Conservation (phyloP, 2,797 vertebrate genomes). For the Fratercula arctica region DNA sequence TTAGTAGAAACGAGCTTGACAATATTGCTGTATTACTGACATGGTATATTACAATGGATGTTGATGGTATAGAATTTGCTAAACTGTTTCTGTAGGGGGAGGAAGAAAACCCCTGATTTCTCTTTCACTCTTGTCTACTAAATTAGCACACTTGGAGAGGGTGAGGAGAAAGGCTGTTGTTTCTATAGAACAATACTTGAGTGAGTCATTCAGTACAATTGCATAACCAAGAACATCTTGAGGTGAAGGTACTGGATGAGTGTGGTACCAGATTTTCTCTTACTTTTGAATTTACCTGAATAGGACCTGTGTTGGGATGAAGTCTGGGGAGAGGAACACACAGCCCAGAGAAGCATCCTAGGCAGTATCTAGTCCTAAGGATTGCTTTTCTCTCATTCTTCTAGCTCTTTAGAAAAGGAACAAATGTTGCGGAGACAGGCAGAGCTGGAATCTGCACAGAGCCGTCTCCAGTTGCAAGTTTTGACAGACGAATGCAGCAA, state of each 20-base stretch:
- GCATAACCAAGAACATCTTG: neutral
- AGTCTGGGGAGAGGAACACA: neutral
- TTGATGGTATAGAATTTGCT: neutral
- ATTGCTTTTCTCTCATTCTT: neutral
- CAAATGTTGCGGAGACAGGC: conserved; percentile 85
- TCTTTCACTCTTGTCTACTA: neutral
- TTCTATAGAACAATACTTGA: neutral
- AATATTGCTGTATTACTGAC: neutral
- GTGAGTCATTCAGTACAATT: neutral
- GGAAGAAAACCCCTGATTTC: neutral
- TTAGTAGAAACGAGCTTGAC: neutral
- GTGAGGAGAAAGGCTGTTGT: neutral
- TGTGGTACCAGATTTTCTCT: neutral
- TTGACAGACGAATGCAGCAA: conserved; percentile 86
- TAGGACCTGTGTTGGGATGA: neutral
- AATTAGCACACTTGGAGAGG: neutral
- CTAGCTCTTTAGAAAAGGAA: conserved; percentile 87
- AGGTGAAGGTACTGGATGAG: neutral
- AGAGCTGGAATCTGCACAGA: conserved; percentile 92
- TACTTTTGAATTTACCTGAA: neutral
- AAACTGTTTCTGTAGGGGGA: neutral
- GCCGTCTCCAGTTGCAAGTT: conserved; percentile 89
- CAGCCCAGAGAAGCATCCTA: neutral
- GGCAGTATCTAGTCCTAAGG: neutral
- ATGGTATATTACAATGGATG: neutral